Evolutionary conservation across 2,888 invertebrate genomes (phyloP), one percentile per base, ranked within the genome.

Genomic region (Dastarcus helophoroides): DNA sequence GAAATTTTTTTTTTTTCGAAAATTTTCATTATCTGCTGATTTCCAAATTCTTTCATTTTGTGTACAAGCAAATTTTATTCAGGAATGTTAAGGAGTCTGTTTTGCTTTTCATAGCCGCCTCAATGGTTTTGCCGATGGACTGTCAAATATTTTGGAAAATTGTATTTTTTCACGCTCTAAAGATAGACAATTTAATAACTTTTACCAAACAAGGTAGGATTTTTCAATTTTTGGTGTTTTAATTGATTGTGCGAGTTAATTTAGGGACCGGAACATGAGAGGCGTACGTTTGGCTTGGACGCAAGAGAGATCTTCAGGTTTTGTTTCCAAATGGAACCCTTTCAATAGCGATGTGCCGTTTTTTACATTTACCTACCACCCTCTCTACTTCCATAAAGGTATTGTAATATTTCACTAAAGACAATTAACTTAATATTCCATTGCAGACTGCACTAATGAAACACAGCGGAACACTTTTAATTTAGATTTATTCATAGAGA

Each of bases 281-380:
- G 89, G 86, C 0, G 67, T 88, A 7, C 70, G 85, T 30, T 60
- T 84, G 25, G 72, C 79, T 67, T 85, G 86, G 80, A 81, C 81
- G 51, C 73, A 73, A 46, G 79, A 79, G 0, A 71, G 76, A 48
- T 74, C 79, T 1, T 52, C 82, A 22, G 64, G 76, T 17, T 53
- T 79, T 45, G 67, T 70, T 42, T 74, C 73, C n/a, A 74, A 76
- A 35, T 89, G 89, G 89, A 88, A 88, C 58, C 88, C 88, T 0
- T 84, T 84, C 63, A 74, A 76, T 40, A 73, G 73, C 36, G 74
- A 80, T 35, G 78, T 86, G 38, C 88, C 88, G 0, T 81, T 77
- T 63, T 59, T 75, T 16, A 86, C 85, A 0, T 78, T 80, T 44
- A 74, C 81, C 1, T 83, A 81, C 32, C 89, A 89, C 61, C 88